Base-by-base conservation (phyloP, 2,797 vertebrate genomes). In the Mormyrus proboscirostris region DNA sequence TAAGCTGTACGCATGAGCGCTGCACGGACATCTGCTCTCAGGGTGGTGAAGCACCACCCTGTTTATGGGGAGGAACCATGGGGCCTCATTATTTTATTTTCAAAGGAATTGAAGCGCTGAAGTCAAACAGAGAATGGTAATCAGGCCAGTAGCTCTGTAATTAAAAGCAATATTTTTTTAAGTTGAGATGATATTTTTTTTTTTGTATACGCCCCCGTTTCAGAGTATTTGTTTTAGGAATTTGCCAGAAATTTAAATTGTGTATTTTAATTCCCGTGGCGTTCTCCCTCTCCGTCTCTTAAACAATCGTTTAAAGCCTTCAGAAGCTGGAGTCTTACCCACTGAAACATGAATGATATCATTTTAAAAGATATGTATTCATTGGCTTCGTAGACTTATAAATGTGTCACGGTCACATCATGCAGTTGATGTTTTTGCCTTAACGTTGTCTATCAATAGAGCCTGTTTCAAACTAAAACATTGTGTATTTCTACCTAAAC, bases 31-130 rank as follows among this genome's bases (percentile, higher is more conserved):
- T n/a, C 44, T 50, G 49, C 83, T 85, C 3, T 12, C 59, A 9
- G 53, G 47, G 9, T 29, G 33, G n/a, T 65, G 69, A 12, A 6
- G 65, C n/a, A 33, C 41, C 47, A 2, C 38, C 14, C 9, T 22
- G 38, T 82, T 10, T 62, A 50, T 83, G 9, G 50, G 25, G 25
- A 90, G 69, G 29, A 59, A 87, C 50, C 85, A 10, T 47, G 89
- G 85, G 85, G 88, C n/a, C 89, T 90, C 69, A 88, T 90, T 90
- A 90, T 90, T 83, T 29, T 59, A 47, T 47, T 90, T 90, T 91
- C 25, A 89, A 89, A 90, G 91, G 89, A 91, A 90, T 90, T 89
- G 90, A 91, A 91, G 91, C 90, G 22, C 89, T 88, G 73, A 88
- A 88, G 7, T 88, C 86, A 89, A 88, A 83, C 41, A 87, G 88